phyloP scores from a whole-genome alignment of 2,113 vertebrate genomes.

The Xenopus borealis region DNA sequence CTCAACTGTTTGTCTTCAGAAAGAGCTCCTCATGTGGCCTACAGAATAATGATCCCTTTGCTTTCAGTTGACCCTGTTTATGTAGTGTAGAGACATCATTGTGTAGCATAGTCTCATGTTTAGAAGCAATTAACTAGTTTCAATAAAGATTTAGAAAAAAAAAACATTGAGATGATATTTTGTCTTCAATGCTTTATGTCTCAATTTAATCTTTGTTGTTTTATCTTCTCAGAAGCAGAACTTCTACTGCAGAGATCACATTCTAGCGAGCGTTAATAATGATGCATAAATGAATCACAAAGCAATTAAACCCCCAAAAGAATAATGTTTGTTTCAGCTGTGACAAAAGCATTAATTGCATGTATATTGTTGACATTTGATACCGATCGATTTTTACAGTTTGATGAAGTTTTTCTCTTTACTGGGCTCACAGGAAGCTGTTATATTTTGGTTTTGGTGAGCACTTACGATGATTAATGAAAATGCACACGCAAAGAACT shows the following conservation, averaged over 20 bases:
- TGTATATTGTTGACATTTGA: slow-evolving; percentile 12
- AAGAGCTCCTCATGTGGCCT: too few species aligned
- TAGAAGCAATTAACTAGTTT: too few species aligned
- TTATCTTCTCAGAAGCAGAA: slow-evolving; percentile 4
- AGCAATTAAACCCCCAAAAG: slow-evolving; percentile 18
- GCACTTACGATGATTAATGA: too few species aligned
- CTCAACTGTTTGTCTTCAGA: too few species aligned
- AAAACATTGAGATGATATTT: neutral
- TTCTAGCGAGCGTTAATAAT: slow-evolving; percentile 20
- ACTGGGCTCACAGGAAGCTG: too few species aligned
- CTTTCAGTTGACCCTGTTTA: too few species aligned
- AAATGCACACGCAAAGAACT: too few species aligned
- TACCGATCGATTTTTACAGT: neutral
- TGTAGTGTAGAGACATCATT: too few species aligned
- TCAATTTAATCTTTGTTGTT: slow-evolving; percentile 8
- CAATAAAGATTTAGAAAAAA: too few species aligned
- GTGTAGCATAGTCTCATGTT: too few species aligned
- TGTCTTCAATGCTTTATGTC: slow-evolving; percentile 18
- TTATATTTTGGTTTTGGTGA: too few species aligned
- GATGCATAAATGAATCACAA: slow-evolving; percentile 8
- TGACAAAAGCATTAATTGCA: slow-evolving; percentile 37
- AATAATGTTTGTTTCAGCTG: slow-evolving; percentile 6
- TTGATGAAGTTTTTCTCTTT: neutral
- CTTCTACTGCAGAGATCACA: neutral
- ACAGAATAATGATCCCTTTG: too few species aligned